Percentiles rank a stretch among this genome's conserved stretches.
Evolutionary conservation across 1,140 invertebrate genomes (phyloP).

Genomic region (Neodiprion fabricii): DNA sequence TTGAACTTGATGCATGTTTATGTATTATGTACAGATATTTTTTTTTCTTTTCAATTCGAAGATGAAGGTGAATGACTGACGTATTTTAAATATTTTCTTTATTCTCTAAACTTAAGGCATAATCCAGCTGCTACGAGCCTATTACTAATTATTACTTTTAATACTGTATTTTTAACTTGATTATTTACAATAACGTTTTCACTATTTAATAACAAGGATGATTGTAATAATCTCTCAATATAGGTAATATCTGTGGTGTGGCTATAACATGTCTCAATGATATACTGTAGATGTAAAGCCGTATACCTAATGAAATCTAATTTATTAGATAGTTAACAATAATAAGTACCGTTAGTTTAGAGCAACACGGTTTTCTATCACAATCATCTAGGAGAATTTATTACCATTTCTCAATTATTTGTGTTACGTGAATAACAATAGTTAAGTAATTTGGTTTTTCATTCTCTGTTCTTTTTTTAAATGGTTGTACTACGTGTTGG

Average conservation of each 20-base stretch:
- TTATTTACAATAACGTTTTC: constrained; percentile 52
- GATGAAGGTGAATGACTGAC: background rate
- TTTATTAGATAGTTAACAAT: constrained; percentile 19
- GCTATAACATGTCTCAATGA: constrained; percentile 30
- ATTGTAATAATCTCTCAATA: constrained; percentile 47
- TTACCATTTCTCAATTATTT: constrained; percentile 28
- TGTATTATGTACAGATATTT: no score
- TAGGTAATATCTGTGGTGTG: constrained; percentile 37
- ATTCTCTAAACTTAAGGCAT: constrained; percentile 49
- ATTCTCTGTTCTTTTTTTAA: background rate
- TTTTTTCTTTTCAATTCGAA: background rate
- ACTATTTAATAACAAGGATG: constrained; percentile 47
- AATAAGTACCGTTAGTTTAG: constrained; percentile 28
- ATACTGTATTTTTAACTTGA: constrained; percentile 58
- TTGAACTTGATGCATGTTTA: no score
- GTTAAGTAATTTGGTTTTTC: constrained; percentile 11
- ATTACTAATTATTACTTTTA: constrained; percentile 55
- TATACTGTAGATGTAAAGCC: constrained; percentile 22
- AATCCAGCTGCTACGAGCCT: constrained; percentile 43
- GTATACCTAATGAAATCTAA: background rate
- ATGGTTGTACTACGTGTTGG: constrained; percentile 13
- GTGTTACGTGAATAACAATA: constrained; percentile 11
- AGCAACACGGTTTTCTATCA: constrained; percentile 42
- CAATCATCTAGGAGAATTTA: constrained; percentile 45
- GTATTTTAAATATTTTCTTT: constrained; percentile 47